phyloP scores from a whole-genome alignment of 2,888 invertebrate genomes.

The Emmelina monodactyla region DNA sequence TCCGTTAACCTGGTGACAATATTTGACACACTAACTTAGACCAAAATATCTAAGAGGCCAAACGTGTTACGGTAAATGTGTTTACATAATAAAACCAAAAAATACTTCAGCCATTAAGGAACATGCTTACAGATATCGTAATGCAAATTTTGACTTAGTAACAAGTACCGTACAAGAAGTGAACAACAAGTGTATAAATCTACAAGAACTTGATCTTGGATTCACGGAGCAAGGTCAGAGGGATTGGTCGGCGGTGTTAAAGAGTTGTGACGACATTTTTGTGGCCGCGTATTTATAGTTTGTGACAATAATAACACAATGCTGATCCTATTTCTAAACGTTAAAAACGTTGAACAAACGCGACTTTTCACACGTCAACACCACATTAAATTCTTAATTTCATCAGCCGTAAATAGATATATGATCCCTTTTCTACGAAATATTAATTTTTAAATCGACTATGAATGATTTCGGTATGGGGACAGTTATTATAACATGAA shows the following conservation, averaged over 20 bases:
- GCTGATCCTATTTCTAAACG: background rate
- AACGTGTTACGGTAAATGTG: too few species aligned
- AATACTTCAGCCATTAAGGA: too few species aligned
- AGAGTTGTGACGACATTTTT: slow-evolving; percentile 1
- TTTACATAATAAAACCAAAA: too few species aligned
- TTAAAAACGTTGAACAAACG: background rate
- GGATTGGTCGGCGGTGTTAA: background rate
- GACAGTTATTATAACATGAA: background rate
- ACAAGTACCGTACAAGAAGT: too few species aligned
- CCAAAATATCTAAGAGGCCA: too few species aligned
- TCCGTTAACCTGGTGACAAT: slow-evolving; percentile 57
- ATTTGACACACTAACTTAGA: slow-evolving; percentile 47
- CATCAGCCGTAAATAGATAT: too few species aligned
- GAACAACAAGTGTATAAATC: slow-evolving; percentile 22
- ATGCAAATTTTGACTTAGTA: too few species aligned
- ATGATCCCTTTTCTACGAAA: too few species aligned
- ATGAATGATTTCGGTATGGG: background rate
- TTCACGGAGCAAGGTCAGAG: slow-evolving; percentile 33
- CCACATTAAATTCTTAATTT: too few species aligned
- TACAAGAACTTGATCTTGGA: slow-evolving; percentile 34
- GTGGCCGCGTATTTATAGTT: background rate
- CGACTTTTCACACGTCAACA: background rate
- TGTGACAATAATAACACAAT: background rate
- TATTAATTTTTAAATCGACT: background rate
- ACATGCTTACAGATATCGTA: too few species aligned